A percentile compares a stretch with the other conserved stretches of the same genome.
Conservation (phyloP, 2,113 vertebrate species). For the Cebidichthys violaceus region DNA sequence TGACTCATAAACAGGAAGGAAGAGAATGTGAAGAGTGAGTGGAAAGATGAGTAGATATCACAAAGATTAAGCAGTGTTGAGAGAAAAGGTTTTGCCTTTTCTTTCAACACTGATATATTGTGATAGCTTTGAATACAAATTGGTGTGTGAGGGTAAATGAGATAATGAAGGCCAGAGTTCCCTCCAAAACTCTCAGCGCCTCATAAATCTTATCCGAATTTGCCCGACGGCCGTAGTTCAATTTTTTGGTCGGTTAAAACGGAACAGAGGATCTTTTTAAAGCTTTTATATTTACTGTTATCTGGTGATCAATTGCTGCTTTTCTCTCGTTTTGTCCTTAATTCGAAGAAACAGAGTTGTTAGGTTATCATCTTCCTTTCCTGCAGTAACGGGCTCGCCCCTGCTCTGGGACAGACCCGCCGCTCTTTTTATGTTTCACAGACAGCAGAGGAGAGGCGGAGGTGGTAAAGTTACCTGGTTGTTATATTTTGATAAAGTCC, state of each 20-base stretch:
- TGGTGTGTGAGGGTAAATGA: background rate
- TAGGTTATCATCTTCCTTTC: too few species aligned
- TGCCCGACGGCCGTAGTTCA: background rate
- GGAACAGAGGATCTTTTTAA: background rate
- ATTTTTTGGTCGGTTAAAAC: background rate
- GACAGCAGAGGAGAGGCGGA: too few species aligned
- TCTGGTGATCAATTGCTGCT: background rate
- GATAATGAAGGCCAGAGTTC: background rate
- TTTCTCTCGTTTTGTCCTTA: too few species aligned
- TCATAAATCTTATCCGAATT: background rate
- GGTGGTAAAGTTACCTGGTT: too few species aligned
- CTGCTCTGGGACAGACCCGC: too few species aligned
- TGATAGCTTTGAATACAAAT: background rate
- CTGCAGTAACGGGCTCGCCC: too few species aligned
- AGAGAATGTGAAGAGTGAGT: too few species aligned
- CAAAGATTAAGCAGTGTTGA: too few species aligned
- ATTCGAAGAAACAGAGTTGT: too few species aligned
- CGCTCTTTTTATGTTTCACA: too few species aligned
- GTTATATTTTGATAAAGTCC: too few species aligned
- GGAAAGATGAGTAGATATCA: too few species aligned
- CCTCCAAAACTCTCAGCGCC: background rate
- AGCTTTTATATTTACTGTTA: background rate
- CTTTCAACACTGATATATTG: background rate
- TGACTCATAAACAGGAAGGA: background rate
- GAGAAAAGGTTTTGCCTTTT: background rate